Evolutionary conservation across 2,113 vertebrate genomes (phyloP), one percentile per base, ranked within the genome.

Genomic region (Apeltes quadracus): DNA sequence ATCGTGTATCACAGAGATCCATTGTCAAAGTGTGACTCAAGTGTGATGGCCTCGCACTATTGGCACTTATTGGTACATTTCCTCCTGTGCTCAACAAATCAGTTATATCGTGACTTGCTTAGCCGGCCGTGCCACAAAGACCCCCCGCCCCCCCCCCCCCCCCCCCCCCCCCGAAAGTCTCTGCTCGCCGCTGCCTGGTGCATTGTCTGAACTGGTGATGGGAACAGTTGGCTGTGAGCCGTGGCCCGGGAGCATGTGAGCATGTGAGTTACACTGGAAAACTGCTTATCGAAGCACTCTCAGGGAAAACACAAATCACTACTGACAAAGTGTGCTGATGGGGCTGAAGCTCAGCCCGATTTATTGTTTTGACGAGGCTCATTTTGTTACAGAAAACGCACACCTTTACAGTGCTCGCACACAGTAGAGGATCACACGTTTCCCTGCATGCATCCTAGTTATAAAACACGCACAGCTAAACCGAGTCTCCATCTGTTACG

Each of bases 221-320:
- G 79, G 75, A 83, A 84, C 85, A 82, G 77, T 74, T 84, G 84
- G 72, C 75, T 75, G 76, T 51, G 70, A 80, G 81, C 79, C 77
- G 46, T 83, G 61, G 76, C 78, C 20, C 65, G 46, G 32, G 32
- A 29, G 29, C 29, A 29, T 29, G 88, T 85, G 16, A 84, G 76
- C 83, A 79, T 84, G 88, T 85, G 84, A 91, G 84, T 87, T 66
- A 86, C 5, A 32, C 84, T 78, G 72, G 75, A 85, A 82, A 91
- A 89, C 57, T 89, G 88, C 89, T 91, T 87, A 90, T 70, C 61
- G 69, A 81, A 72, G 91, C 90, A 80, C 71, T 83, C 80, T 75
- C 32, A 61, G 27, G 0, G 53, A 57, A 72, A 79, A 86, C 69
- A 85, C 80, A 86, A 87, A 84, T 87, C 84, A 88, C 80, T 53